Conservation (phyloP, 2,888 invertebrate species). For the Diloba caeruleocephala region DNA sequence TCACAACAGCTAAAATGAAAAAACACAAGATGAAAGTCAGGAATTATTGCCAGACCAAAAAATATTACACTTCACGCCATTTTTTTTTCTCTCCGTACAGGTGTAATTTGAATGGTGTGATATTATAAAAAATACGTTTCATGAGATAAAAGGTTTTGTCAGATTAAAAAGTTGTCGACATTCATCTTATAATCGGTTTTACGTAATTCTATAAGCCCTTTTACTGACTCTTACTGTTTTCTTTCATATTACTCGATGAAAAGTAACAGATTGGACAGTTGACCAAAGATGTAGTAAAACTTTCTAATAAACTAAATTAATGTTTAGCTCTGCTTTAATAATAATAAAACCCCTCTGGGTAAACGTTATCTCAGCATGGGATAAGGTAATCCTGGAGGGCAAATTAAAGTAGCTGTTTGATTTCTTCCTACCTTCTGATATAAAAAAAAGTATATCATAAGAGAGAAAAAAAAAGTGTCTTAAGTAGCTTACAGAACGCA, state of each 20-base stretch:
- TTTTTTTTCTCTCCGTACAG: not conserved
- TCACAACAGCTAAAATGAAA: constrained; percentile 21
- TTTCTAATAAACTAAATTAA: too few relatives aligned
- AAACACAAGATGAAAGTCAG: constrained; percentile 18
- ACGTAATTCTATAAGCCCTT: not conserved
- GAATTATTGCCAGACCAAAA: constrained; percentile 23
- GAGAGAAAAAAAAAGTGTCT: too few relatives aligned
- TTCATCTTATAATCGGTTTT: not conserved
- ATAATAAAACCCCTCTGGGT: too few relatives aligned
- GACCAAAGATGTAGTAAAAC: too few relatives aligned
- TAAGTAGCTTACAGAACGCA: too few relatives aligned
- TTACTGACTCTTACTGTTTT: not conserved
- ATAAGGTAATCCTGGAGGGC: too few relatives aligned
- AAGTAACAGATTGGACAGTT: not conserved
- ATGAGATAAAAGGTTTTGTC: not conserved
- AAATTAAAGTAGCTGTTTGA: too few relatives aligned
- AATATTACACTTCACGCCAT: constrained; percentile 8
- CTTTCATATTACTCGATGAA: not conserved
- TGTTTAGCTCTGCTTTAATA: too few relatives aligned
- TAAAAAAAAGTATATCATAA: too few relatives aligned
- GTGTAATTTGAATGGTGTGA: constrained; percentile 15
- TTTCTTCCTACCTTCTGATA: too few relatives aligned
- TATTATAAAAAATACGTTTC: constrained; percentile 11
- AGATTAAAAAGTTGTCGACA: constrained; percentile 5
- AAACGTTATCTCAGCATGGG: too few relatives aligned